Base-by-base conservation (phyloP, 2,797 vertebrate genomes). In the Lateolabrax maculatus region DNA sequence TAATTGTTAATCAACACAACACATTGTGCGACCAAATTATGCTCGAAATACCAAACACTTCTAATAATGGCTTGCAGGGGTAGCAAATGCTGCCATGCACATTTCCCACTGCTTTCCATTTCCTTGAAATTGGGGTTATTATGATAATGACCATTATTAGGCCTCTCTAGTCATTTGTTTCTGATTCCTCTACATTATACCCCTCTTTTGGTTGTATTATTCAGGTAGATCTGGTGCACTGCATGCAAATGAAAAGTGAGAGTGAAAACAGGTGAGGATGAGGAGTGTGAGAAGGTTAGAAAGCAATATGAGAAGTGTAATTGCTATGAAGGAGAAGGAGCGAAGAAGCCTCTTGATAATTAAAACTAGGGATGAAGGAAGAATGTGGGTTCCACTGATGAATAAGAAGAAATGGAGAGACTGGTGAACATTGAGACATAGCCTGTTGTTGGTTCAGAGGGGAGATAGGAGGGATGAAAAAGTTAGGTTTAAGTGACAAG, bases 1-100 rank as follows among this genome's bases (percentile, higher is more conserved):
- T 93, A 91, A 92, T 92, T 93, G 90, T 91, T 94, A 93, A 94
- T 94, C 92, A 94, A 88, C 89, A 75, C 75, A 80, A 85, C 86
- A 77, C 90, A 84, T 92, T 83, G 86, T 84, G 87, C 9, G 39
- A 46, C 83, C 66, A 84, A 90, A 90, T 92, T 86, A 87, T 67
- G 44, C 78, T 85, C 69, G 27, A 81, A 89, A 85, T 65, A 83
- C 75, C 72, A 84, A 87, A 81, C 84, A 36, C 77, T 79, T 83
- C 87, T 93, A 93, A 90, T 93, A 81, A 80, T 65, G 56, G 81
- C 90, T 87, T 63, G 69, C 85, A 80, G 82, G 81, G 79, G 64
- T 36, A 52, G 75, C 69, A 23, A 79, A 75, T 37, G 48, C 65
- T 49, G 36, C 56, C 18, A 5, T 37, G 73, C 43, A 2, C 69